Conservation (phyloP, 2,113 vertebrate genomes). For the Pteruthius melanotis region DNA sequence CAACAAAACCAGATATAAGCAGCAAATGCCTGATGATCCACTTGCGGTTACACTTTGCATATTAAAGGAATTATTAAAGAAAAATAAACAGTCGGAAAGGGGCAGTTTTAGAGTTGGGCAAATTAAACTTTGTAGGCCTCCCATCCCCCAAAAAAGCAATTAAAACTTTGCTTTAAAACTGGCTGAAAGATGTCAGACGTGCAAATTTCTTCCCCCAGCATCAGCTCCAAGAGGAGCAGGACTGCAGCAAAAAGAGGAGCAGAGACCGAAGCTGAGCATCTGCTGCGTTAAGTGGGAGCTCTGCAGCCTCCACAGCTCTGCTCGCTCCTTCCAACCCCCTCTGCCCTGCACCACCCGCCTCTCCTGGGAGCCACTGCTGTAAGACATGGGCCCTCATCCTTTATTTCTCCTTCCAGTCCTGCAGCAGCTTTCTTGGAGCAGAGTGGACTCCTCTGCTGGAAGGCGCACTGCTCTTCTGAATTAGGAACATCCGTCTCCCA, state of each 20-base stretch:
- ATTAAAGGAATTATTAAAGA: background rate
- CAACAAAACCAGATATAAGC: background rate
- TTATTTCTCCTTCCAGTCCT: background rate
- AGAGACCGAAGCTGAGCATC: background rate
- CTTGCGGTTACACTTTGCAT: background rate
- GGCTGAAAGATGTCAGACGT: constrained; percentile 6
- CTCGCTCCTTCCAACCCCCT: background rate
- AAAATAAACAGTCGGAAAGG: background rate
- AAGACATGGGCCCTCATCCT: background rate
- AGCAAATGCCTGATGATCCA: background rate
- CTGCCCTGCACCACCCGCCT: background rate
- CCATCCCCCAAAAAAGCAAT: background rate
- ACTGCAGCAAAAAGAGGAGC: background rate
- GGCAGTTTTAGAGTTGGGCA: background rate
- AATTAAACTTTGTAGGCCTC: background rate
- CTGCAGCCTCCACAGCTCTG: background rate
- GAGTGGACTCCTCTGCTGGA: background rate
- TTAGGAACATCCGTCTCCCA: background rate
- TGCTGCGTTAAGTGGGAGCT: background rate
- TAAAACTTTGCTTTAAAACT: background rate
- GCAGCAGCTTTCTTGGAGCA: background rate
- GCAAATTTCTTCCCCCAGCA: background rate
- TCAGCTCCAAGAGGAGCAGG: background rate
- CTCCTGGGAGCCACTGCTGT: background rate
- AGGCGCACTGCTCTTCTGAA: background rate